Evolutionary conservation across 2,888 invertebrate species (phyloP).

Genomic region (Aspidiotus rigidus): DNA sequence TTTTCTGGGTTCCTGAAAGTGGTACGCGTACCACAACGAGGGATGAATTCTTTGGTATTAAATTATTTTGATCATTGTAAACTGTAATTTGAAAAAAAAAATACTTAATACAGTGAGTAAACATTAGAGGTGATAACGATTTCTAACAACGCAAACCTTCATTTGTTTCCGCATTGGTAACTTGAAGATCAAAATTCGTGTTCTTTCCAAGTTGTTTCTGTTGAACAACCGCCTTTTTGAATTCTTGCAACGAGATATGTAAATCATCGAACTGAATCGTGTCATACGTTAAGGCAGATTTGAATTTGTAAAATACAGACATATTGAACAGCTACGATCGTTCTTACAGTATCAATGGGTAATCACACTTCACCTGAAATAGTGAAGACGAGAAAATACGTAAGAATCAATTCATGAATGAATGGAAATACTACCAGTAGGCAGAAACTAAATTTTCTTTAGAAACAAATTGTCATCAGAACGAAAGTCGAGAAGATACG

Average conservation of each 20-base stretch:
- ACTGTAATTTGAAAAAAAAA: conserved; percentile 49
- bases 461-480: too few species aligned
- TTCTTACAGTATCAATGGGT: too few species aligned
- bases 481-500: too few species aligned
- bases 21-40: conserved; percentile 90
- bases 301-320: conserved; percentile 98
- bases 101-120: conserved; percentile 14
- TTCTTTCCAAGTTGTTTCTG: conserved; percentile 91
- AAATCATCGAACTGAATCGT: conserved; percentile 95
- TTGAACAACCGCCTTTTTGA: conserved; percentile 88
- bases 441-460: too few species aligned
- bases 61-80: conserved; percentile 77
- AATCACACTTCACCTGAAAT: too few species aligned
- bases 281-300: conserved; percentile 90
- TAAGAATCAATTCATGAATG: too few species aligned
- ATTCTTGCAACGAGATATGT: conserved; percentile 87
- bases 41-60: conserved; percentile 96
- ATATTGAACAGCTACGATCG: conserved; percentile 45
- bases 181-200: conserved; percentile 89
- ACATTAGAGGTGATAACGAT: conserved; percentile 8
- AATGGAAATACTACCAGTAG: too few species aligned
- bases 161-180: conserved; percentile 93
- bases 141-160: conserved; percentile 60
- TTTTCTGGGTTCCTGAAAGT: conserved; percentile 65
- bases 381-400: too few species aligned